A percentile compares a stretch with the other conserved stretches of the same genome.
These are phyloP conservation scores for Zaprionus ornatus DNA, from an alignment of 1,140 invertebrate genomes.

Conservation along the genomic window DNA sequence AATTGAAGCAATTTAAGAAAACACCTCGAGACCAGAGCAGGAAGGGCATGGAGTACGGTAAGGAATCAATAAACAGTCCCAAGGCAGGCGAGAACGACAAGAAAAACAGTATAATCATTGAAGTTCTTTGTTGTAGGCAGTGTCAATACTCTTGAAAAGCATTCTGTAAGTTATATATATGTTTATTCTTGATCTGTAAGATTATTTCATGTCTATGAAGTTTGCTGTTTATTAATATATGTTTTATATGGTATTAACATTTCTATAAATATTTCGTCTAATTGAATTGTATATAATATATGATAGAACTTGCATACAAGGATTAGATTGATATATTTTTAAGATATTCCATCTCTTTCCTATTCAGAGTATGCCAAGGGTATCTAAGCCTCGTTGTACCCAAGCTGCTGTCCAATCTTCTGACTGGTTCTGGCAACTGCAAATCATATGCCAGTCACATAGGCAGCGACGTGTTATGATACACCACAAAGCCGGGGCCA, in stretches of 20 bases:
- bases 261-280: too few relatives aligned
- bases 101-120: constrained; percentile 59
- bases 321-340: too few relatives aligned
- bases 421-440: constrained; percentile 19
- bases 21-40: constrained; percentile 52
- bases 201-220: too few relatives aligned
- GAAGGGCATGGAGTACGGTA: constrained; percentile 30
- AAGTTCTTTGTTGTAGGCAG: constrained; percentile 31
- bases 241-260: too few relatives aligned
- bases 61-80: constrained; percentile 67
- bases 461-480: constrained; percentile 76
- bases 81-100: constrained; percentile 16
- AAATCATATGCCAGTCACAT: constrained; percentile 79
- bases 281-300: too few relatives aligned
- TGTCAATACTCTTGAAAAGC: neutral
- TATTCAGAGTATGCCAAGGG: neutral
- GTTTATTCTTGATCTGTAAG: neutral
- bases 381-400: neutral
- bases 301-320: too few relatives aligned
- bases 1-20: constrained; percentile 80
- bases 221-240: too few relatives aligned
- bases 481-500: constrained; percentile 44
- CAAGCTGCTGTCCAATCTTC: neutral
- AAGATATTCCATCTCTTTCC: too few relatives aligned
- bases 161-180: neutral